A percentile compares a stretch with the other conserved stretches of the same genome.
Conservation (phyloP, 2,113 vertebrate genomes). For the Excalfactoria chinensis region DNA sequence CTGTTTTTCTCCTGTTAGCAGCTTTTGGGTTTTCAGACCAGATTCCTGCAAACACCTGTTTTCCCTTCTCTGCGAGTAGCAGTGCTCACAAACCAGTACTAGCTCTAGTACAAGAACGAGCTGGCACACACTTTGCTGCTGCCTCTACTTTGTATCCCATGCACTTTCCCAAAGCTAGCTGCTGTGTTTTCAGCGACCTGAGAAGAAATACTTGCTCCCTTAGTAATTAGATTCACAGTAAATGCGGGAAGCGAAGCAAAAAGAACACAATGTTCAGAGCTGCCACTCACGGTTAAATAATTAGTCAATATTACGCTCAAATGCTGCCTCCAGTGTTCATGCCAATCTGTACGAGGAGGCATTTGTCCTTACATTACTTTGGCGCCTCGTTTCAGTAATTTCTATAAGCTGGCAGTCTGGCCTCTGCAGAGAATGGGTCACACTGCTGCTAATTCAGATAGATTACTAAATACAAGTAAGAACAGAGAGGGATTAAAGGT, state of each 20-base stretch:
- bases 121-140: slow-evolving; percentile 6
- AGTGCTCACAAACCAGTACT: neutral
- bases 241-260: slow-evolving; percentile 75
- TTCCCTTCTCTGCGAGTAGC: neutral
- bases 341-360: slow-evolving; percentile 52
- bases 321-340: slow-evolving; percentile 48
- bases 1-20: neutral
- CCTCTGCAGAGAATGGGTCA: slow-evolving; percentile 58
- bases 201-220: slow-evolving; percentile 66
- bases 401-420: slow-evolving; percentile 55
- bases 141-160: slow-evolving; percentile 22
- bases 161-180: slow-evolving; percentile 27
- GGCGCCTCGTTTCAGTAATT: slow-evolving; percentile 37
- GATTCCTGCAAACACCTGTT: neutral
- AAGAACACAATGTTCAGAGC: slow-evolving; percentile 76
- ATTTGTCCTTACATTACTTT: slow-evolving; percentile 55
- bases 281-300: slow-evolving; percentile 78
- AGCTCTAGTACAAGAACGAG: neutral
- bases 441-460: neutral
- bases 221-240: slow-evolving; percentile 75
- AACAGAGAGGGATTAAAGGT: slow-evolving; percentile 40
- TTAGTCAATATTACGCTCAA: slow-evolving; percentile 75
- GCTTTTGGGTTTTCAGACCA: slow-evolving; percentile 14
- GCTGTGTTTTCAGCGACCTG: slow-evolving; percentile 39
- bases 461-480: slow-evolving; percentile 57